These are phyloP conservation scores for Apamea monoglypha DNA, from an alignment of 2,888 invertebrate genomes.

Conservation along the genomic window DNA sequence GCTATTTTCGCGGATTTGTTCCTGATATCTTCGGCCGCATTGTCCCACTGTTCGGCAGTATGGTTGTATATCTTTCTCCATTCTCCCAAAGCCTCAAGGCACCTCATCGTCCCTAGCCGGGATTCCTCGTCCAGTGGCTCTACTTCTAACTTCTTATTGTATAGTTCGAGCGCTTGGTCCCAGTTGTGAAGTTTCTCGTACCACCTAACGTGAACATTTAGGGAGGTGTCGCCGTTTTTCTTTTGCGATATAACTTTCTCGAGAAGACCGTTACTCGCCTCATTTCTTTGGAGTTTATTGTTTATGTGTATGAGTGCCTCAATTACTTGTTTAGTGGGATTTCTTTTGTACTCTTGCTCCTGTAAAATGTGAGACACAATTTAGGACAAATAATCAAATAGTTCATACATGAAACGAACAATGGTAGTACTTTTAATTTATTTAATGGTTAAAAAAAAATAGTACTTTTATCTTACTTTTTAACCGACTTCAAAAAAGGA, in stretches of 20 bases:
- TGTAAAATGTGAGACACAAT: slow-evolving; percentile 64
- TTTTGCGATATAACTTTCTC: slow-evolving; percentile 96
- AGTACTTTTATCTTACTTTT: no score
- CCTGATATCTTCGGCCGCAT: slow-evolving; percentile 87
- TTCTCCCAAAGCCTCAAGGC: slow-evolving; percentile 98
- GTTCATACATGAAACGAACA: neutral
- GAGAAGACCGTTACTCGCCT: slow-evolving; percentile 98
- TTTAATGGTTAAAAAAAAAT: neutral
- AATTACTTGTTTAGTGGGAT: slow-evolving; percentile 93
- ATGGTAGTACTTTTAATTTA: neutral
- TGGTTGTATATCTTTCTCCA: slow-evolving; percentile 97
- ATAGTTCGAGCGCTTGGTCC: slow-evolving; percentile 98
- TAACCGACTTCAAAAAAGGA: no score
- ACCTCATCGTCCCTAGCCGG: slow-evolving; percentile 98
- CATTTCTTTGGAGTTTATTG: slow-evolving; percentile 99
- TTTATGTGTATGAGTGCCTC: slow-evolving; percentile 98
- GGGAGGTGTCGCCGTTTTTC: slow-evolving; percentile 91
- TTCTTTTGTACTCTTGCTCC: slow-evolving; percentile 97
- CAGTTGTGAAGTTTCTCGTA: slow-evolving; percentile 99
- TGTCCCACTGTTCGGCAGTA: slow-evolving; percentile 92
- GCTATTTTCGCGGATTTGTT: slow-evolving; percentile 96
- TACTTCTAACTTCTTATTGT: slow-evolving; percentile 93
- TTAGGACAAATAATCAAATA: neutral
- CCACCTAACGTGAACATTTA: slow-evolving; percentile 94
- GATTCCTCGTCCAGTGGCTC: slow-evolving; percentile 94